Conservation (phyloP, 2,113 vertebrate species). For the Mustela nigripes region DNA sequence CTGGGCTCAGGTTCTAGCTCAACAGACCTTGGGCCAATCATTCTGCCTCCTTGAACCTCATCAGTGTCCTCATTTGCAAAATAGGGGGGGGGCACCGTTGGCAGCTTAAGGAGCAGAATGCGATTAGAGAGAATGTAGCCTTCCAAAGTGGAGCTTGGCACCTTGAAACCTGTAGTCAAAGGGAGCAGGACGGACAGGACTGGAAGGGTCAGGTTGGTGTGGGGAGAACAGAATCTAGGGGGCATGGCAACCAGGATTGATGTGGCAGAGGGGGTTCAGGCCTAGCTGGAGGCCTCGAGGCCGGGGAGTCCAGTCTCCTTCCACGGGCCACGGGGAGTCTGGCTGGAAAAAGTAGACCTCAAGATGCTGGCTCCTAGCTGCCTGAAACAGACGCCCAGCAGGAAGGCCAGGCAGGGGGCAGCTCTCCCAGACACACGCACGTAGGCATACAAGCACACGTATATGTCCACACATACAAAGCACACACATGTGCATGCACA, state of each 20-base stretch:
- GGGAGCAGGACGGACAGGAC: not conserved
- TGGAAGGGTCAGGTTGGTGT: not conserved
- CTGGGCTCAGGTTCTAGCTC: not conserved
- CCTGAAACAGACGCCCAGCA: not conserved
- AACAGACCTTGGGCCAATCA: not conserved
- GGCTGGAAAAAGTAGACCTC: not conserved
- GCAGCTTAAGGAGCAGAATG: not conserved
- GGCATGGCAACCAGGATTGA: too few relatives aligned
- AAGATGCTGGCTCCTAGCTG: not conserved
- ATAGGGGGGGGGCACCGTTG: too few relatives aligned
- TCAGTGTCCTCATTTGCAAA: not conserved
- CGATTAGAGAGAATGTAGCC: not conserved
- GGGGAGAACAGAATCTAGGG: not conserved
- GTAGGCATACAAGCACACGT: not conserved
- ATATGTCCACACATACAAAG: not conserved
- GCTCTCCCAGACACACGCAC: not conserved
- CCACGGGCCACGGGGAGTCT: not conserved
- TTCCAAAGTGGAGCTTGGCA: not conserved
- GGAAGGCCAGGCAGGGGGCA: not conserved
- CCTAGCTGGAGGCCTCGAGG: not conserved
- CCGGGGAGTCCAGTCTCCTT: not conserved
- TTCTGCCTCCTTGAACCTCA: not conserved
- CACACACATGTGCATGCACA: not conserved
- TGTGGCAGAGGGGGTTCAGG: accelerated
- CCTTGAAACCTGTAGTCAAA: not conserved